These are phyloP conservation scores for Trachemys scripta DNA, from an alignment of 2,113 vertebrate species.

Conservation along the genomic window DNA sequence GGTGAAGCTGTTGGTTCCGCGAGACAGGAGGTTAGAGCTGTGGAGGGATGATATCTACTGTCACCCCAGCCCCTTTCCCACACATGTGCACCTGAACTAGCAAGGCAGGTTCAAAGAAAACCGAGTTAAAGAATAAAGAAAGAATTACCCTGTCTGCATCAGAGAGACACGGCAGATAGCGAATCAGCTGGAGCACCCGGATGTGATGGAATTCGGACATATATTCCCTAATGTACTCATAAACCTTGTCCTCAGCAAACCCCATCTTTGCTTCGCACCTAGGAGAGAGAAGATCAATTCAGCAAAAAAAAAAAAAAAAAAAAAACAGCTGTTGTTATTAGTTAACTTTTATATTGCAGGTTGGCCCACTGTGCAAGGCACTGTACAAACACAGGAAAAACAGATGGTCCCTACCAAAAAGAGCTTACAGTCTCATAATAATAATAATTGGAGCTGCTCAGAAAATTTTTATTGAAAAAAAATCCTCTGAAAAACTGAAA, in stretches of 20 bases:
- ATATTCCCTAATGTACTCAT: neutral
- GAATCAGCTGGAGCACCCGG: neutral
- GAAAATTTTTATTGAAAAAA: too few species aligned
- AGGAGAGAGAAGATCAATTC: neutral
- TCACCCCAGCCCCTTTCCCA: neutral
- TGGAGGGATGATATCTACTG: neutral
- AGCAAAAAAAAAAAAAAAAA: neutral
- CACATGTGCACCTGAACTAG: neutral
- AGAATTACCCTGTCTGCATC: conserved; percentile 1
- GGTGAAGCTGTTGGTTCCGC: neutral
- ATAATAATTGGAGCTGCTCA: neutral
- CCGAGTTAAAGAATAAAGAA: too few species aligned
- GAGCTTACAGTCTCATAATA: neutral
- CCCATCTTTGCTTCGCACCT: conserved; percentile 9
- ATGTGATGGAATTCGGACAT: neutral
- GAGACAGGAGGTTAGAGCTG: neutral
- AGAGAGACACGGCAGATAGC: neutral
- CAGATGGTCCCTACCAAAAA: neutral
- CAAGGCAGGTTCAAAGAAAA: neutral
- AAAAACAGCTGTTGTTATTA: too few species aligned
- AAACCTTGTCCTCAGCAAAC: neutral
- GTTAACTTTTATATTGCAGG: neutral
- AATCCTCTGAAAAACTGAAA: neutral
- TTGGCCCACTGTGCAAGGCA: neutral
- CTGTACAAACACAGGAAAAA: neutral